phyloP scores from a whole-genome alignment of 1,140 invertebrate genomes.

The Panulirus ornatus region DNA sequence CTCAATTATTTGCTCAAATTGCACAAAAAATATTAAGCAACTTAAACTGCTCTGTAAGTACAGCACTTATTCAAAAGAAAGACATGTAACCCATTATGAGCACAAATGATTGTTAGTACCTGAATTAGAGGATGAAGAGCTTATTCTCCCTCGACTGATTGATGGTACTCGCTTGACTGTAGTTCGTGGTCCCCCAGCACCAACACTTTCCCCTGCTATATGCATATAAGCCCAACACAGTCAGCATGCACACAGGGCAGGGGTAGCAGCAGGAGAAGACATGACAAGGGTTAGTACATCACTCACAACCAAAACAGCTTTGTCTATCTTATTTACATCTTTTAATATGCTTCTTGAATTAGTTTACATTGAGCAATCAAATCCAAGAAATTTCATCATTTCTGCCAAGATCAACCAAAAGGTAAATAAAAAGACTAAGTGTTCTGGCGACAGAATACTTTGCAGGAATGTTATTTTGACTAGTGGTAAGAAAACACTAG shows the following conservation, averaged over 20 bases:
- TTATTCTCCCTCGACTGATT: slow-evolving; percentile 62
- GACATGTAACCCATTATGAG: neutral
- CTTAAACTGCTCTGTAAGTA: no score
- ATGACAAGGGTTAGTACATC: slow-evolving; percentile 56
- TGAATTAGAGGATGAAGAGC: slow-evolving; percentile 66
- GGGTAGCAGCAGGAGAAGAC: slow-evolving; percentile 42
- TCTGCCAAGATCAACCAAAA: no score
- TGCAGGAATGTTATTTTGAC: no score
- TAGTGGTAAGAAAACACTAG: no score
- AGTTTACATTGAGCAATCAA: no score
- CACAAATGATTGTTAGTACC: slow-evolving; percentile 49
- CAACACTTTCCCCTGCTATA: slow-evolving; percentile 65
- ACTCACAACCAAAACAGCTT: neutral
- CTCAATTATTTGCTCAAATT: no score
- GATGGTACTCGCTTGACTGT: slow-evolving; percentile 73
- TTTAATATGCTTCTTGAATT: no score
- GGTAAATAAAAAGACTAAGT: no score
- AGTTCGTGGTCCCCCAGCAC: slow-evolving; percentile 61
- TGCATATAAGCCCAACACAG: slow-evolving; percentile 45
- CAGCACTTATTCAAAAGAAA: no score
- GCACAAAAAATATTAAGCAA: no score
- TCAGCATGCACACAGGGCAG: slow-evolving; percentile 65
- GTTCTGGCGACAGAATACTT: no score
- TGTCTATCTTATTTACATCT: neutral
- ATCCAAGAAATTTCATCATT: no score